Evolutionary conservation across 37 sponge, comb jelly and placozoan genomes (phyloP).

Genomic region (Eunapius fragilis): DNA sequence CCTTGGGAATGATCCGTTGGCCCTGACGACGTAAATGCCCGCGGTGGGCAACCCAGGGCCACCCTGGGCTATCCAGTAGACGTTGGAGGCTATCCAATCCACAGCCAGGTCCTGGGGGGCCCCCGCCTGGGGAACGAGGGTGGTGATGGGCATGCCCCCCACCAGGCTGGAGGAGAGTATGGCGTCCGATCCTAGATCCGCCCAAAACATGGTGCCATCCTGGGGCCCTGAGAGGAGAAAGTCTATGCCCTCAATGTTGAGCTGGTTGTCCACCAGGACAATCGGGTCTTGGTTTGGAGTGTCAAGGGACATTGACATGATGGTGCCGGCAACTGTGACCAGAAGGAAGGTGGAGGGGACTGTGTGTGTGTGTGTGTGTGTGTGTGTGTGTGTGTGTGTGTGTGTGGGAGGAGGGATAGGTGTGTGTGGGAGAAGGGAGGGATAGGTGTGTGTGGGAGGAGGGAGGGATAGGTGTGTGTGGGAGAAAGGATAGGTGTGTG

Average conservation of each 20-base stretch:
- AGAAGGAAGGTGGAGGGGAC: constrained; percentile 23
- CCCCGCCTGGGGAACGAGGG: not conserved
- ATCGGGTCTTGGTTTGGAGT: not conserved
- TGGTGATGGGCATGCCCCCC: not conserved
- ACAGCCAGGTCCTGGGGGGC: constrained; percentile 55
- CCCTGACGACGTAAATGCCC: too few species aligned
- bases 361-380: constrained; percentile 6
- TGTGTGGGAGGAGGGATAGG: too few species aligned
- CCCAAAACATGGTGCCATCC: constrained; percentile 20
- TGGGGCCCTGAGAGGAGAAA: not conserved
- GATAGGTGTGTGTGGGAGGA: not conserved
- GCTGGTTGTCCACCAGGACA: constrained; percentile 10
- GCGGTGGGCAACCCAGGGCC: not conserved
- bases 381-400: not conserved
- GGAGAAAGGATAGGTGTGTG: not conserved
- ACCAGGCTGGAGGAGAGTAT: not conserved
- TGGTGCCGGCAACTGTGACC: constrained; percentile 4
- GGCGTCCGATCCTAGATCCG: not conserved
- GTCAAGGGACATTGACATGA: constrained; percentile 53
- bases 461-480: not conserved
- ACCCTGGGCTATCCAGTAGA: constrained; percentile 65
- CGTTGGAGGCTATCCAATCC: constrained; percentile 69
- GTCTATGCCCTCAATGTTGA: constrained; percentile 12
- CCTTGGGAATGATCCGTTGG: too few species aligned
- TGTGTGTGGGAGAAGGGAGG: not conserved